Evolutionary conservation across 2,797 vertebrate species (phyloP).

Genomic region (Sparidentex hasta): DNA sequence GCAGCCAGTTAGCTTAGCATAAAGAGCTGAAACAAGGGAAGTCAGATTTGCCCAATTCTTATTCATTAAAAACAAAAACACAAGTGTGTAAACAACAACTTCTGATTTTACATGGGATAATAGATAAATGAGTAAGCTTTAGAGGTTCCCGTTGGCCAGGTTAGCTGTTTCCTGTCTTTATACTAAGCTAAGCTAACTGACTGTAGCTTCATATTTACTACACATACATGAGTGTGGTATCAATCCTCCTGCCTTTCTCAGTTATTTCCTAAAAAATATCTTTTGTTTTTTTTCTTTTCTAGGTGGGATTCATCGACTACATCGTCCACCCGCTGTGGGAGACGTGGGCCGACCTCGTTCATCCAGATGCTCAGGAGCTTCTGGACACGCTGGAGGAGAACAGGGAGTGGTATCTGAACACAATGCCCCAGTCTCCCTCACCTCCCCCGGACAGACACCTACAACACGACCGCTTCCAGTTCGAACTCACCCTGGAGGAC

Average conservation of each 20-base stretch:
- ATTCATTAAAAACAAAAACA: background rate
- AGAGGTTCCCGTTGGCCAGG: background rate
- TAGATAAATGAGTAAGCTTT: background rate
- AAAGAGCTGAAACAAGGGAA: background rate
- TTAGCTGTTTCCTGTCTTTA: background rate
- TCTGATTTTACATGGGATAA: too few species aligned
- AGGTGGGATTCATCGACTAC: conserved; percentile 98
- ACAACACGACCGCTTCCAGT: conserved; percentile 93
- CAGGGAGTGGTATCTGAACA: conserved; percentile 96
- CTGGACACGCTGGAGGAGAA: conserved; percentile 96
- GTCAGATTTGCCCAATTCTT: background rate
- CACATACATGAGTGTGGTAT: background rate
- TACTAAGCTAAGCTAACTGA: background rate
- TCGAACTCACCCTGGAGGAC: conserved; percentile 94
- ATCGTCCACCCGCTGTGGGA: conserved; percentile 96
- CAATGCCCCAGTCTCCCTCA: conserved; percentile 95
- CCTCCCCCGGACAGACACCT: conserved; percentile 91
- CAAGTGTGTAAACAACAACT: background rate
- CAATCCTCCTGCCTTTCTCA: background rate
- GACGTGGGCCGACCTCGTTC: conserved; percentile 96
- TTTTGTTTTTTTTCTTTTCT: conserved; percentile 7
- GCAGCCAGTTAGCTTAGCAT: background rate
- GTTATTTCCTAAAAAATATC: background rate
- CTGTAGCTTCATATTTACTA: too few species aligned
- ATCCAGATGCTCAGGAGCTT: conserved; percentile 95